Base-by-base conservation (phyloP, 1,140 invertebrate species). In the Sminthurides bifidus region DNA sequence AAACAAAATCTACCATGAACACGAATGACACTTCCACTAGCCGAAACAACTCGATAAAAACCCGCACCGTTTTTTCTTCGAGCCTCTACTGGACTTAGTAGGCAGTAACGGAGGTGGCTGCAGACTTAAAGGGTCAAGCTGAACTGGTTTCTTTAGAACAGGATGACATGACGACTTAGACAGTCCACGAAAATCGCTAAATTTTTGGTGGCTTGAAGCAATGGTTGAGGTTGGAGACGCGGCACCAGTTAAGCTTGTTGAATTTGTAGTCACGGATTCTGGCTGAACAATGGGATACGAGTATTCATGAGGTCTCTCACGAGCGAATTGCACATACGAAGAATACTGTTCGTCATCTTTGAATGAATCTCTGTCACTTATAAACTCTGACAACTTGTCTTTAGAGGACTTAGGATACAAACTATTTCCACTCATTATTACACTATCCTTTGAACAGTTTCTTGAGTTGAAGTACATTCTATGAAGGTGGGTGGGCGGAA, bases 251-350 rank as follows among this genome's bases (percentile, higher is more conserved):
- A 19, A 23, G 54, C 41, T 54, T 51, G 19, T 4, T 19, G 24
- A 24, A 31, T 54, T 59, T 6, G 26, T 33, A 10, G 45, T 30
- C 2, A 48, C 44, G 33, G 54, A 43, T 26, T 59, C 57, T 12
- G 63, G 53, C 52, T 63, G 61, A 33, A 64, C 59, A 14, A 61
- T 46, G 19, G 63, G 63, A 27, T 65, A 65, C 19, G 59, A 58
- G 52, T 65, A 63, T 43, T 82, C 77, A 43, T 82, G 76, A 19
- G 63, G 64, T 54, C 68, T 68, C 59, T 69, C 70, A 53, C 70
- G 70, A 27, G 83, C 83, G 66, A 92, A 77, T 66, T 90, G 86
- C 38, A 92, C 87, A 68, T 92, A 92, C 17, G 87, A 85, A 23
- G 55, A 61, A 30, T 58, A 58, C 63, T 77, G 79, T 61, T 84